Evolutionary conservation across 1,140 invertebrate genomes (phyloP), one percentile per base, ranked within the genome.

Genomic region (Laodelphax striatellus): DNA sequence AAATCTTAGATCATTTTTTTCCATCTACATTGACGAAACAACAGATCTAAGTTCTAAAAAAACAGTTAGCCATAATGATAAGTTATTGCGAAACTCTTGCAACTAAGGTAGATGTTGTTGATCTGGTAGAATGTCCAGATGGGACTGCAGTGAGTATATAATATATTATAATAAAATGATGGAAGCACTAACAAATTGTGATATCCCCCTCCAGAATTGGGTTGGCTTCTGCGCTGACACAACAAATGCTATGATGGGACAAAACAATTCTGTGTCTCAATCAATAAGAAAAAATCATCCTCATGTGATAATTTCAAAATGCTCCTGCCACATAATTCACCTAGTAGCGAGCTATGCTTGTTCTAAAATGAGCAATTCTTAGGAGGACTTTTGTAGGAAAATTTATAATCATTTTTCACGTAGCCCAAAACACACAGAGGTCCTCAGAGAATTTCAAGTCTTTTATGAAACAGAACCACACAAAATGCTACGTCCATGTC

Each of bases 1-100:
- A n/a, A n/a, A n/a, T n/a, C n/a, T n/a, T n/a, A 31, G 28, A 31
- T 52, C 34, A 56, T 46, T 46, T 46, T 46, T 46, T 46, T 46
- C 44, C 11, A 11, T 46, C 6, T 46, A 46, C 44, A 46, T 46
- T 5, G 44, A 46, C 11, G 44, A 46, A 46, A 46, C 44, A 11
- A 46, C 44, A 46, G 44, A 46, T 46, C 4, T 46, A 5, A 46
- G 44, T 46, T 5, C 19, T 5, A 46, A 46, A 46, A n/a, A 46
- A 46, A 46, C 44, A 46, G 44, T 46, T 46, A 46, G 44, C 11
- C 4, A 11, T 46, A 11, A 46, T 46, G 44, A 21, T 46, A 4
- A 46, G 44, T 46, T 46, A 17, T 11, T 5, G 44, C 11, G 44
- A 46, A 5, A 16, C 4, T 46, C 11, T 46, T 46, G 44, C 4